These are phyloP conservation scores for Campylorhamphus procurvoides DNA, from an alignment of 2,113 vertebrate species.

Conservation along the genomic window DNA sequence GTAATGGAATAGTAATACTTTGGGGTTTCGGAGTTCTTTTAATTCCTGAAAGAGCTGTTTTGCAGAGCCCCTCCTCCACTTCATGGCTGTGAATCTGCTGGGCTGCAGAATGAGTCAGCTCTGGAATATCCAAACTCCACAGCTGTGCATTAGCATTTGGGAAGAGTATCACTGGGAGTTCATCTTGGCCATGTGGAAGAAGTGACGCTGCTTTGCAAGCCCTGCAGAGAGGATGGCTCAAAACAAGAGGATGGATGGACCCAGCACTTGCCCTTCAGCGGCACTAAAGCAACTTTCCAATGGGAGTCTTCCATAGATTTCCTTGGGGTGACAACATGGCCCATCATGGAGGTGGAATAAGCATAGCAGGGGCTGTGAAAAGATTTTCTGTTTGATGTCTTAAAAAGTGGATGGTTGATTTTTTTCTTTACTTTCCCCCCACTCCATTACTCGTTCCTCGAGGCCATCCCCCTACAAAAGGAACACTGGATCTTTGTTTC, in stretches of 20 bases:
- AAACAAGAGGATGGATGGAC: not conserved
- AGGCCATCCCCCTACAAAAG: not conserved
- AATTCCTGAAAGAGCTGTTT: slow-evolving; percentile 39
- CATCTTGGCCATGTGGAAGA: slow-evolving; percentile 25
- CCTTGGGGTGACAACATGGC: not conserved
- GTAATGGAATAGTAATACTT: slow-evolving; percentile 22
- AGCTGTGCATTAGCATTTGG: slow-evolving; percentile 66
- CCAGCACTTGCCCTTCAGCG: not conserved
- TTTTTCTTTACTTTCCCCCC: not conserved
- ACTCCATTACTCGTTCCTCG: not conserved
- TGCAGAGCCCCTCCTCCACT: slow-evolving; percentile 49
- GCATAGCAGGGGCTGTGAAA: not conserved
- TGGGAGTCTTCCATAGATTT: not conserved
- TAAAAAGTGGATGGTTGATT: not conserved
- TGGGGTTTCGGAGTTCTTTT: slow-evolving; percentile 13
- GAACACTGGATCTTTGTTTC: slow-evolving; percentile 22
- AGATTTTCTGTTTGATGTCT: not conserved
- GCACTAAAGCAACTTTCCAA: not conserved
- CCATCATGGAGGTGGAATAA: not conserved
- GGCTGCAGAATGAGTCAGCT: slow-evolving; percentile 63
- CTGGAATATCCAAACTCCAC: slow-evolving; percentile 46
- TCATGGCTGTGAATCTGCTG: slow-evolving; percentile 4
- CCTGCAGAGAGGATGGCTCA: not conserved
- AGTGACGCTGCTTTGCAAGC: not conserved
- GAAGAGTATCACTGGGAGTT: slow-evolving; percentile 18